Evolutionary conservation across 2,113 vertebrate genomes (phyloP).

Genomic region (Emydura subglobosa): DNA sequence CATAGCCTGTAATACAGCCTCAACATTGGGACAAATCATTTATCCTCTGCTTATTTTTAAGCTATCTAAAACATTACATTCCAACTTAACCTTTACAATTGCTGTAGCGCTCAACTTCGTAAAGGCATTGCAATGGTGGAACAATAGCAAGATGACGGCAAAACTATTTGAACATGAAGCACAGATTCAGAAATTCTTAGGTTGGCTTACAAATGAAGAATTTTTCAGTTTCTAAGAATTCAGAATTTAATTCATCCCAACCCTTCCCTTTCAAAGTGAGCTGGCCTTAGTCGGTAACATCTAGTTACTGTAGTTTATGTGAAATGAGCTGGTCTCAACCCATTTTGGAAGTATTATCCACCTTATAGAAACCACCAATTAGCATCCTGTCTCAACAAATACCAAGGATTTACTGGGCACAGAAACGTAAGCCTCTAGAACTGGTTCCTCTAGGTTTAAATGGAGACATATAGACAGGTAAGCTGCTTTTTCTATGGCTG

Average conservation of each 20-base stretch:
- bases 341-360: neutral
- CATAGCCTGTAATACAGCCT: neutral
- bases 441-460: neutral
- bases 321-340: neutral
- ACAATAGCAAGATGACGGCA: neutral
- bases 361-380: neutral
- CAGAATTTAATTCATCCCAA: neutral
- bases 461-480: neutral
- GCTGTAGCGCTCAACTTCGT: neutral
- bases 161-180: rapidly evolving
- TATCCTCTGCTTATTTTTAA: neutral
- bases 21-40: neutral
- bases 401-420: neutral
- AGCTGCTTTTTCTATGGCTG: neutral
- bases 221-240: neutral
- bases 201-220: neutral
- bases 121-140: neutral
- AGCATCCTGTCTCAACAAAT: neutral
- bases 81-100: neutral
- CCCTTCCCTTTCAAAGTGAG: neutral
- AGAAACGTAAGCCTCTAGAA: rapidly evolving
- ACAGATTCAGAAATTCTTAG: neutral
- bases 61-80: neutral
- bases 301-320: neutral
- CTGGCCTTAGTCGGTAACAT: neutral